Base-by-base conservation (phyloP, 2,888 invertebrate species). In the Athalia circularis region DNA sequence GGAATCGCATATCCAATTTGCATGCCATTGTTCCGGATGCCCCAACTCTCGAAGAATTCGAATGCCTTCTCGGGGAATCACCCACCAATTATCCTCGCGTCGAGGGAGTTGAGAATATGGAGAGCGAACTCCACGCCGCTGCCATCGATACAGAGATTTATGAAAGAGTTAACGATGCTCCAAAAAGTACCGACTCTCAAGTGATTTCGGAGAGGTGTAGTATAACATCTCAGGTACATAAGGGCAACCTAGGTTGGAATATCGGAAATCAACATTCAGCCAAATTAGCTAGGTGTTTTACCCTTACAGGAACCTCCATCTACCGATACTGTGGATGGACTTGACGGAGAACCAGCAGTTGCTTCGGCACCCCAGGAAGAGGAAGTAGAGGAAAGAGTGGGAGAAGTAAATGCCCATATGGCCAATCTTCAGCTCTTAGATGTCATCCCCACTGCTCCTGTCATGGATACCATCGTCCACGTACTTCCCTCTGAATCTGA, bases 41-140 rank as follows among this genome's bases (percentile, higher is more conserved):
- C 59, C 90, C 89, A 54, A 90, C 89, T 0, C 77, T 89, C 80
- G 89, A 90, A 78, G 90, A 89, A 75, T 90, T 89, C 57, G 90
- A 90, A 76, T 90, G 89, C 72, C 81, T 90, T 6, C 85, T 90
- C 1, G 89, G 88, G 4, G 90, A 90, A 82, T 90, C 90, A 0
- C 89, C 90, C 0, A 88, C 89, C 7, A 89, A 89, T 84, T 90
- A 89, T 83, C 90, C 90, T 4, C 86, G 84, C 59, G 89, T 87
- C 11, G 89, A 89, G 82, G 89, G 89, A 3, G 84, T 90, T 47
- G 90, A 90, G 77, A 87, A 90, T 80, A 90, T 90, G 88, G 90
- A 90, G 79, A 90, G 90, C 67, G 89, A 90, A 80, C 82, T 90
- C 15, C 89, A 90, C 81, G 90, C 89, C 3, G 90, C 90, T 43